These are phyloP conservation scores for Eumerus sabulonum DNA, from an alignment of 2,888 invertebrate species.

Conservation along the genomic window DNA sequence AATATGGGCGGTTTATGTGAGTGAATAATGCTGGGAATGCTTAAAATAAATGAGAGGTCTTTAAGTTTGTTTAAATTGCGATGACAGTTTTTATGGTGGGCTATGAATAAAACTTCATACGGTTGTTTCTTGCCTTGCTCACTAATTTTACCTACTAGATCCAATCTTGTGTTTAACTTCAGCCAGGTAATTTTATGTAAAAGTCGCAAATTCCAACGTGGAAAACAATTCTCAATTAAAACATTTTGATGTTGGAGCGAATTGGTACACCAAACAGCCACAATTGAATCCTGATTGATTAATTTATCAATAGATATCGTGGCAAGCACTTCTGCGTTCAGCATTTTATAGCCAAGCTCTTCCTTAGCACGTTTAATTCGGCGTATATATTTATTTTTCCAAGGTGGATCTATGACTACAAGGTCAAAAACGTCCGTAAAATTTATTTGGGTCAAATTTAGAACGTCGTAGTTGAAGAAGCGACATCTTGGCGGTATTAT, in stretches of 20 bases:
- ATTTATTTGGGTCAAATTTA: constrained; percentile 81
- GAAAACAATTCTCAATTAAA: constrained; percentile 86
- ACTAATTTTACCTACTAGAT: constrained; percentile 84
- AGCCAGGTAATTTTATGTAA: constrained; percentile 92
- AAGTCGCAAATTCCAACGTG: constrained; percentile 87
- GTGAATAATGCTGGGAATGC: constrained; percentile 94
- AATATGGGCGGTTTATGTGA: constrained; percentile 96
- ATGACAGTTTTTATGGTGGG: constrained; percentile 74
- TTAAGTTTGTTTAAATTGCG: constrained; percentile 73
- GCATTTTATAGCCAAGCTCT: constrained; percentile 85
- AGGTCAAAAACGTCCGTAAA: constrained; percentile 85
- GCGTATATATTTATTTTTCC: constrained; percentile 96
- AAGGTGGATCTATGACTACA: constrained; percentile 95
- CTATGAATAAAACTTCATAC: constrained; percentile 89
- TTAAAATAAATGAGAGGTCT: constrained; percentile 84
- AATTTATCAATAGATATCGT: constrained; percentile 85
- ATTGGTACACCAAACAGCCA: constrained; percentile 97
- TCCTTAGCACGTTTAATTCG: constrained; percentile 84
- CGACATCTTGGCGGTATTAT: constrained; percentile 84
- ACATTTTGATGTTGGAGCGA: constrained; percentile 84
- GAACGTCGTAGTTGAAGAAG: constrained; percentile 85
- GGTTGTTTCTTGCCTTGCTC: constrained; percentile 89
- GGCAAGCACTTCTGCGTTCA: constrained; percentile 87
- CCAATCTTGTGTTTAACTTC: constrained; percentile 82
- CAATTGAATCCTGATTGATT: constrained; percentile 82